Conservation (phyloP, 1,140 invertebrate genomes). For the Trissolcus basalis region DNA sequence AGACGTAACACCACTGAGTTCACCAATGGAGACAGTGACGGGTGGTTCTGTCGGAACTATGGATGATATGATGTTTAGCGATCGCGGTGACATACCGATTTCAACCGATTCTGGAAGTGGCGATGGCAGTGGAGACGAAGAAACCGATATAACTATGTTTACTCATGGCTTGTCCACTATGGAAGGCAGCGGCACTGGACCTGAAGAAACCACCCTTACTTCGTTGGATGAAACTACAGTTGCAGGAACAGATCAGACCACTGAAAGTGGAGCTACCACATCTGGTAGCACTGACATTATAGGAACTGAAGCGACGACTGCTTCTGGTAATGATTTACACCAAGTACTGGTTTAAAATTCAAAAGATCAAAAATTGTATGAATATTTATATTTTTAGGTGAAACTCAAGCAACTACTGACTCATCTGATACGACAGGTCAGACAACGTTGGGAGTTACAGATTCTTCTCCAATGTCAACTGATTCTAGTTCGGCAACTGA, state of each 20-base stretch:
- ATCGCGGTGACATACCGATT: slow-evolving; percentile 71
- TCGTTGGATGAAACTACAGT: slow-evolving; percentile 16
- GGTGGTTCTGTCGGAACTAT: slow-evolving; percentile 51
- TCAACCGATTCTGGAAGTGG: slow-evolving; percentile 64
- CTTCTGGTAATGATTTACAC: neutral
- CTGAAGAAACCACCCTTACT: slow-evolving; percentile 43
- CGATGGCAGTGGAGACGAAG: slow-evolving; percentile 62
- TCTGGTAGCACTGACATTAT: slow-evolving; percentile 14
- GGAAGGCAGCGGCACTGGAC: slow-evolving; percentile 67
- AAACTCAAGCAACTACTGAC: slow-evolving; percentile 8
- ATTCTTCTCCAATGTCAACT: neutral
- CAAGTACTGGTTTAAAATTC: neutral
- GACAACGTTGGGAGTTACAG: slow-evolving; percentile 21
- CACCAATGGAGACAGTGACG: slow-evolving; percentile 47
- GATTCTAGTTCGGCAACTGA: neutral
- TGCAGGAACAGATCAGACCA: slow-evolving; percentile 27
- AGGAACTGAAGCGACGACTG: slow-evolving; percentile 21
- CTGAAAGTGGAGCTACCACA: slow-evolving; percentile 38
- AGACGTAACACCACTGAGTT: slow-evolving; percentile 61
- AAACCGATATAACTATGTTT: slow-evolving; percentile 24
- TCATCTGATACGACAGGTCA: slow-evolving; percentile 30
- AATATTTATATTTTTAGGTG: neutral
- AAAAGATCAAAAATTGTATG: neutral
- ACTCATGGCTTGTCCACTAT: slow-evolving; percentile 20
- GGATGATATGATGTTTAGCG: slow-evolving; percentile 81